Percentiles rank a stretch among this genome's conserved stretches.
phyloP scores from a whole-genome alignment of 2,888 invertebrate species.

The Drosophila picticornis region DNA sequence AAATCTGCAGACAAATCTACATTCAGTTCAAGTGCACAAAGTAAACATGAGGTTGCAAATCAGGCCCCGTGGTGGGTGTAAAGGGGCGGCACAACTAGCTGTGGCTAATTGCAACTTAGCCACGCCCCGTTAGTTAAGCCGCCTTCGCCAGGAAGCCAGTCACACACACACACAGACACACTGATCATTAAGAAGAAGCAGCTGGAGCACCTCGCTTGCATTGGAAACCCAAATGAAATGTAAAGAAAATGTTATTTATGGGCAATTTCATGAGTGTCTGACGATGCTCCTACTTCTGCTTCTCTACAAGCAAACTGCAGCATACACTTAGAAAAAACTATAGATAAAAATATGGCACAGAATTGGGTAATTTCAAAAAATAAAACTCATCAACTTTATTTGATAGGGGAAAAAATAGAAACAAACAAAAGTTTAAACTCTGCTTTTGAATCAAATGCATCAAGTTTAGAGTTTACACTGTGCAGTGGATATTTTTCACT shows the following conservation, averaged over 20 bases:
- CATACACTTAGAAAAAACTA: background rate
- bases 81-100: slow-evolving; percentile 3
- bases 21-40: slow-evolving; percentile 54
- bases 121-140: slow-evolving; percentile 77
- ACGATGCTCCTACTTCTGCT: slow-evolving; percentile 34
- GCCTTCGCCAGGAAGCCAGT: slow-evolving; percentile 53
- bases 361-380: background rate
- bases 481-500: background rate
- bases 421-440: too few relatives aligned
- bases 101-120: slow-evolving; percentile 78
- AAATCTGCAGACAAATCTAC: slow-evolving; percentile 50
- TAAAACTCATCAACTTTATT: background rate
- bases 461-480: background rate
- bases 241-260: slow-evolving; percentile 82
- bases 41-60: slow-evolving; percentile 63
- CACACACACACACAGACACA: slow-evolving; percentile 31
- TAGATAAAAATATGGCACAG: background rate
- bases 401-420: background rate
- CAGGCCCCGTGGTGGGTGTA: slow-evolving; percentile 26
- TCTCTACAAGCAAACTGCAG: slow-evolving; percentile 19
- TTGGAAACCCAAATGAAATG: slow-evolving; percentile 75
- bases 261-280: slow-evolving; percentile 81
- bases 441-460: background rate
- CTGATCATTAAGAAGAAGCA: slow-evolving; percentile 40
- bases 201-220: slow-evolving; percentile 23